Evolutionary conservation across 2,797 vertebrate species (phyloP).

Genomic region (Taenioides sp.): DNA sequence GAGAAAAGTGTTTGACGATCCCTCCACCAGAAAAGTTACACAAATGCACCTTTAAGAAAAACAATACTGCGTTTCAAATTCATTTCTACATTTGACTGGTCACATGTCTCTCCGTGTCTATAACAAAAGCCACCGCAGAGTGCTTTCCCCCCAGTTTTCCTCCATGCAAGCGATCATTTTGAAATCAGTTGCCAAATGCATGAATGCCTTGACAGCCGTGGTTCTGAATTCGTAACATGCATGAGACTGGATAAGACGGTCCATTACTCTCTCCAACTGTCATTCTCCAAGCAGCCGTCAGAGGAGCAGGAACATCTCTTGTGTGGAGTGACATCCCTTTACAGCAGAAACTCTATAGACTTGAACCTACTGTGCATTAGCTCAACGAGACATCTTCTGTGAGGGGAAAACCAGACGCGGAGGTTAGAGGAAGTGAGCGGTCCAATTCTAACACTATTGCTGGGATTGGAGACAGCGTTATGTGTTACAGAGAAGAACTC

Average conservation of each 20-base stretch:
- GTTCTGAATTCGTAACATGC: constrained; percentile 75
- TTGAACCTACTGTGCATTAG: constrained; percentile 78
- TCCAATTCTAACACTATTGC: constrained; percentile 27
- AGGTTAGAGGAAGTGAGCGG: constrained; percentile 39
- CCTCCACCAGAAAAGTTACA: too few relatives aligned
- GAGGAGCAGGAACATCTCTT: constrained; percentile 65
- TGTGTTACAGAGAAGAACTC: constrained; percentile 44
- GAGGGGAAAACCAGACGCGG: constrained; percentile 79
- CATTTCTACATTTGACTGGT: constrained; percentile 56
- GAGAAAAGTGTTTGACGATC: too few relatives aligned
- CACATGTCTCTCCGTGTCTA: constrained; percentile 48
- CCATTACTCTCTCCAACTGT: constrained; percentile 59
- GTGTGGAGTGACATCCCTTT: constrained; percentile 77
- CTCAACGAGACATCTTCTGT: constrained; percentile 75
- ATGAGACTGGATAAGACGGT: constrained; percentile 75
- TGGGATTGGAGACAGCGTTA: constrained; percentile 42
- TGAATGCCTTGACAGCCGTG: constrained; percentile 82
- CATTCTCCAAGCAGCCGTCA: constrained; percentile 62
- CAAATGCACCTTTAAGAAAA: constrained; percentile 21
- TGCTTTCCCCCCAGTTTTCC: constrained; percentile 74
- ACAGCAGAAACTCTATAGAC: constrained; percentile 69
- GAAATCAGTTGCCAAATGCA: constrained; percentile 88
- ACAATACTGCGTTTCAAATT: constrained; percentile 54
- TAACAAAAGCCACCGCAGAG: constrained; percentile 74
- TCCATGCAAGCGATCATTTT: constrained; percentile 77